Evolutionary conservation across 2,797 vertebrate species (phyloP), one percentile per base, ranked within the genome.

Genomic region (Micrastur ruficollis): DNA sequence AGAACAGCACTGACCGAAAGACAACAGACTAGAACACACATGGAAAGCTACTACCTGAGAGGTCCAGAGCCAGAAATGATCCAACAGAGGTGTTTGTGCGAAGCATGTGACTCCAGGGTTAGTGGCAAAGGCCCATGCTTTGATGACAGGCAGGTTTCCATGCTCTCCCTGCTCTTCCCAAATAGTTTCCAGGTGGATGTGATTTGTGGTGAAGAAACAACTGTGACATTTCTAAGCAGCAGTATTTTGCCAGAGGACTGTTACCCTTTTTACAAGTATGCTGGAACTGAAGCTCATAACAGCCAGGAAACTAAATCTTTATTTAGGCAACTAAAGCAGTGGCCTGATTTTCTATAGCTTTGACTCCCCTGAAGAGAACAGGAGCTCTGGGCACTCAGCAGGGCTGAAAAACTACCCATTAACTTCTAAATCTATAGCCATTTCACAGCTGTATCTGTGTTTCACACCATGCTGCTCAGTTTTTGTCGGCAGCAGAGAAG

Each of bases 231-330:
- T 81, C n/a, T 68, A 89, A 91, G 53, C 32, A 89, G 49, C 27
- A 78, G 14, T 74, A 55, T 90, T 95, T 95, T 67, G 34, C 72
- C 65, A 67, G 61, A 86, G 56, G 50, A 79, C 50, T 85, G 53
- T 71, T 83, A 86, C 38, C 38, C 11, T 92, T 82, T 90, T 87
- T 72, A 75, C 3, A 2, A 42, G 6, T 66, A 47, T 42, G 25
- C 27, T 0, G 0, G 61, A 94, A 78, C 22, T 26, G 68, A 89
- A 19, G 7, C 31, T 72, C 31, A 2, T 61, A 93, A 94, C 34
- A 82, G 23, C n/a, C 71, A 86, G 53, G 42, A 97, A 95, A 78
- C 68, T 36, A 93, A 81, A 87, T 86, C 83, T 93, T 89, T 95
- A 75, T 92, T 94, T 85, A 94, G 90, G 79, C 40, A 96, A 74